These are phyloP conservation scores for Cyclina sinensis DNA, from an alignment of 1,140 invertebrate species.

Conservation along the genomic window DNA sequence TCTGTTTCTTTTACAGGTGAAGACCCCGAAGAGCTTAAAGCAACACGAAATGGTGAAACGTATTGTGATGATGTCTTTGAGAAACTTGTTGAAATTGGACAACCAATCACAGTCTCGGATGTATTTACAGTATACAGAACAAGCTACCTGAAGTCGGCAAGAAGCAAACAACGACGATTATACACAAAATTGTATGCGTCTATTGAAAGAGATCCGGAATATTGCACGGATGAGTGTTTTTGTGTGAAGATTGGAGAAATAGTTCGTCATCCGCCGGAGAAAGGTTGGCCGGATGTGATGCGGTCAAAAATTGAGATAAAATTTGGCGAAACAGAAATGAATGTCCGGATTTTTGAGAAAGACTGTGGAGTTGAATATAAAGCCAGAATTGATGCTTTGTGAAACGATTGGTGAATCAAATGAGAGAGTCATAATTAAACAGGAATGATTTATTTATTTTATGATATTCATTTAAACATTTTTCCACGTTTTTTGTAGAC, in stretches of 20 bases:
- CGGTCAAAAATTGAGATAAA: constrained; percentile 53
- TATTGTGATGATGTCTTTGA: constrained; percentile 61
- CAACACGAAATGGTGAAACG: constrained; percentile 23
- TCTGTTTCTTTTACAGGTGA: background rate
- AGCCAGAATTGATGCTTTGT: constrained; percentile 48
- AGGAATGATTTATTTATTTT: too few species aligned
- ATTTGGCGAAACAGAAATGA: constrained; percentile 61
- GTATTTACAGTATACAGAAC: constrained; percentile 40
- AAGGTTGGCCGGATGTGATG: constrained; percentile 60
- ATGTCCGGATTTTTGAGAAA: constrained; percentile 21
- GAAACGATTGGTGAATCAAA: background rate
- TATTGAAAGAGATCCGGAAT: constrained; percentile 28
- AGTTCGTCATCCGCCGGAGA: constrained; percentile 45
- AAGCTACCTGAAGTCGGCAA: constrained; percentile 5
- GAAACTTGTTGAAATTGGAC: constrained; percentile 53
- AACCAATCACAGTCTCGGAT: constrained; percentile 39
- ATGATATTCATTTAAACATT: too few species aligned
- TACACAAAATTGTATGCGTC: constrained; percentile 61
- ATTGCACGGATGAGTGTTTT: constrained; percentile 48
- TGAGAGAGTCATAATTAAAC: too few species aligned
- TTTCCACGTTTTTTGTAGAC: too few species aligned
- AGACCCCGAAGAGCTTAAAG: constrained; percentile 45
- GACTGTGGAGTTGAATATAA: constrained; percentile 26
- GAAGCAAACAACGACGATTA: constrained; percentile 27
- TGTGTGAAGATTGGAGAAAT: constrained; percentile 62